A percentile compares a stretch with the other conserved stretches of the same genome.
phyloP scores from a whole-genome alignment of 2,888 invertebrate species.

The Pterostichus niger region DNA sequence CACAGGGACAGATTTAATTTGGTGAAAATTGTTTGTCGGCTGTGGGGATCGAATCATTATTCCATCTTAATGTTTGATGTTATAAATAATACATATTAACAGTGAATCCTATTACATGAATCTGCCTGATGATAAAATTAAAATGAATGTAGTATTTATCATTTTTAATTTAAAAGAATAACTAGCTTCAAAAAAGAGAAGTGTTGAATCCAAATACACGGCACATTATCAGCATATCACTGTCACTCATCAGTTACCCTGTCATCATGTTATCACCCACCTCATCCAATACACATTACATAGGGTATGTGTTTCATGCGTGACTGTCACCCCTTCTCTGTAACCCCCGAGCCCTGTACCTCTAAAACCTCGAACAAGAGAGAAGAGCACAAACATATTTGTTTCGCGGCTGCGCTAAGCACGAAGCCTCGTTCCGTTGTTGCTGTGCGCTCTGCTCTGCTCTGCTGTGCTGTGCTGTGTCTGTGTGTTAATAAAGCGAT shows the following conservation, averaged over 20 bases:
- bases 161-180: too few species aligned
- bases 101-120: too few species aligned
- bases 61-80: too few species aligned
- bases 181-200: too few species aligned
- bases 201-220: too few species aligned
- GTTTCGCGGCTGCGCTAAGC: slow-evolving; percentile 25
- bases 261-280: not conserved
- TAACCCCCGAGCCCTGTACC: not conserved
- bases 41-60: too few species aligned
- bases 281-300: slow-evolving; percentile 26
- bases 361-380: not conserved
- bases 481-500: slow-evolving; percentile 70
- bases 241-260: not conserved
- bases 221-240: not conserved
- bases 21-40: too few species aligned
- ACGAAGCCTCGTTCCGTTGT: not conserved
- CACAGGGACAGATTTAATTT: too few species aligned
- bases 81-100: too few species aligned
- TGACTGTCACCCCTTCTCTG: not conserved
- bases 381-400: slow-evolving; percentile 16
- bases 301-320: slow-evolving; percentile 2
- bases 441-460: slow-evolving; percentile 8
- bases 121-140: too few species aligned
- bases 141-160: too few species aligned
- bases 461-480: not conserved